Evolutionary conservation across 2,888 invertebrate species (phyloP), one percentile per base, ranked within the genome.

Genomic region (Melinopterus prodromus): DNA sequence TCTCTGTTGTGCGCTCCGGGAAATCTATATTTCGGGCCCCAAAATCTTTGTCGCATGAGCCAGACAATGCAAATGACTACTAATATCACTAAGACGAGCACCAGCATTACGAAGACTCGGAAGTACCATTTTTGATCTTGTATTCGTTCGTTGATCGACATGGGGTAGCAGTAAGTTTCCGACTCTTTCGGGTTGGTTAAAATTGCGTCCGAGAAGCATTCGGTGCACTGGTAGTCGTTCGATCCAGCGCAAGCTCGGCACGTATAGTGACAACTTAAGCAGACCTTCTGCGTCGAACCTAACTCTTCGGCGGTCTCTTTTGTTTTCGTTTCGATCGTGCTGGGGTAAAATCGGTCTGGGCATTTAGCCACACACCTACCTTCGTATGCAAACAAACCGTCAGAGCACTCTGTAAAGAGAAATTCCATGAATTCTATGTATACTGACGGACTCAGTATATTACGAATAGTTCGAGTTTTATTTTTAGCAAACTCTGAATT

Each of bases 191-290:
- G 81, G 82, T 90, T 90, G 83, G 89, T 90, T 76, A 93, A 88
- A 82, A 89, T 88, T 6, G 94, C 93, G 86, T 95, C 95, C 6
- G 91, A 91, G 86, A 92, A 92, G 88, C 95, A 96, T 6, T 91
- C 89, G 71, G 90, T 88, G 87, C 95, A 96, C 85, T 95, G 93
- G 85, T 92, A 92, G 88, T 94, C 93, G 84, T 92, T 91, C 6
- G 95, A 93, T 9, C 95, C 95, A 6, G 89, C 88, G 86, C 96
- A 96, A 9, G 91, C 90, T 80, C 91, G 91, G 87, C 96, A 96
- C n/a, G 93, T 92, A 87, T 95, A 95, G 89, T 96, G 95, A 87
- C 96, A 96, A 38, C 90, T 89, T 2, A 92, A 88, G 86, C 95
- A 95, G 77, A 81, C 77, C 37, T 79, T 83, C 72, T 80, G 81